Base-by-base conservation (phyloP, 2,797 vertebrate genomes). In the Sebastes nivosus region DNA sequence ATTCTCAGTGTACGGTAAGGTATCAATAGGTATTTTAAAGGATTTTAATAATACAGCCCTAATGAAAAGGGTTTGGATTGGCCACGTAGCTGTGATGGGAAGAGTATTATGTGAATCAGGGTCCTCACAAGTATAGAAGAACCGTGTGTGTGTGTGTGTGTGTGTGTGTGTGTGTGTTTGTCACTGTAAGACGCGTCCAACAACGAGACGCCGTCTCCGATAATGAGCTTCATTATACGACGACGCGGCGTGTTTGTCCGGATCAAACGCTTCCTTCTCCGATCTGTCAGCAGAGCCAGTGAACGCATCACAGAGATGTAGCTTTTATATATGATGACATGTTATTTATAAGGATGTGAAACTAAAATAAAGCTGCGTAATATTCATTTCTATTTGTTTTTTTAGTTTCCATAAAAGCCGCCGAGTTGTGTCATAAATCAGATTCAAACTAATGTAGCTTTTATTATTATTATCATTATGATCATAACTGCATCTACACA, bases 401-500 rank as follows among this genome's bases (percentile, higher is more conserved):
- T 72, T 86, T 77, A 36, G 22, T 72, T 32, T 70, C 58, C 64
- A 60, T 63, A 24, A 78, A 71, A 24, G 38, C 16, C 6, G n/a
- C 70, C 4, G 22, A 75, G 3, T 67, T 29, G 24, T 83, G 58
- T 93, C 90, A 88, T 88, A 82, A 77, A 64, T 74, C 92, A 71
- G 87, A 92, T 94, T 91, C 93, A 95, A 79, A 94, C 94, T 96
- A 96, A 96, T 87, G 94, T 96, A 95, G 95, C 93, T 91, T 94
- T 96, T 90, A 67, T 78, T 79, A 42, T 83, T 52, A 22, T 64
- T 36, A 38, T 38, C 13, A 38, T 38, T 38, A 38, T 38, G 12
- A 38, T 38, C 55, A 57, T 86, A 93, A 91, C 94, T 95, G 80
- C 54, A 65, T 66, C 42, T 59, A 63, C 95, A 94, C 94, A 95